Evolutionary conservation across 2,797 vertebrate species (phyloP).

Genomic region (Microhierax caerulescens): DNA sequence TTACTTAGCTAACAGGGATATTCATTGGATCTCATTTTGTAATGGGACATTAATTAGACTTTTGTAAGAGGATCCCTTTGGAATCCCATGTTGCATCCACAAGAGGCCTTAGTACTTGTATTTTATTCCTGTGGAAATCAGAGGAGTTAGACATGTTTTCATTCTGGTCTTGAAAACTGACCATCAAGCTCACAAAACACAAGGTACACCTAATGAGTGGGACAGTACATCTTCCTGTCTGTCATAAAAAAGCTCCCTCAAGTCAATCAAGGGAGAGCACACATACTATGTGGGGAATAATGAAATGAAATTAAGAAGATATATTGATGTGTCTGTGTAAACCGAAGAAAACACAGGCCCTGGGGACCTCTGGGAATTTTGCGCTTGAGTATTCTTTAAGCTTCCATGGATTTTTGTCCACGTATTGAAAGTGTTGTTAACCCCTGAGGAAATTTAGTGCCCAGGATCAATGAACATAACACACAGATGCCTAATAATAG

Average conservation of each 20-base stretch:
- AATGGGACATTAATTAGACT: constrained; percentile 6
- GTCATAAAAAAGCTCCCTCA: neutral
- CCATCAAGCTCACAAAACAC: neutral
- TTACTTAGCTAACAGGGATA: constrained; percentile 32
- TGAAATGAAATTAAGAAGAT: constrained; percentile 42
- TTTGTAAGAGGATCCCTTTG: constrained; percentile 14
- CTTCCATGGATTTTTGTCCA: constrained; percentile 61
- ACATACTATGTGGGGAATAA: neutral
- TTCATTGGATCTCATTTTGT: neutral
- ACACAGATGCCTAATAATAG: constrained; percentile 62
- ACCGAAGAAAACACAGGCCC: constrained; percentile 19
- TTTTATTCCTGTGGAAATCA: neutral
- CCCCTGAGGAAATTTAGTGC: constrained; percentile 53
- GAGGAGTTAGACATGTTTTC: neutral
- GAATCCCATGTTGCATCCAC: fast-evolving
- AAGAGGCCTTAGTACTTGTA: neutral
- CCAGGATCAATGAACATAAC: constrained; percentile 62
- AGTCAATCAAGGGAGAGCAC: neutral
- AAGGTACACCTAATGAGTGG: neutral
- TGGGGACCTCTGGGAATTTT: constrained; percentile 8
- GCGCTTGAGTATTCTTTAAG: constrained; percentile 56
- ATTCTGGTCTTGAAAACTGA: neutral
- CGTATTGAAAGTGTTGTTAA: constrained; percentile 45
- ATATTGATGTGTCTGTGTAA: constrained; percentile 43
- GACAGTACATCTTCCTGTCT: neutral